Conservation (phyloP, 2,113 vertebrate genomes). For the Sceloporus tristichus region DNA sequence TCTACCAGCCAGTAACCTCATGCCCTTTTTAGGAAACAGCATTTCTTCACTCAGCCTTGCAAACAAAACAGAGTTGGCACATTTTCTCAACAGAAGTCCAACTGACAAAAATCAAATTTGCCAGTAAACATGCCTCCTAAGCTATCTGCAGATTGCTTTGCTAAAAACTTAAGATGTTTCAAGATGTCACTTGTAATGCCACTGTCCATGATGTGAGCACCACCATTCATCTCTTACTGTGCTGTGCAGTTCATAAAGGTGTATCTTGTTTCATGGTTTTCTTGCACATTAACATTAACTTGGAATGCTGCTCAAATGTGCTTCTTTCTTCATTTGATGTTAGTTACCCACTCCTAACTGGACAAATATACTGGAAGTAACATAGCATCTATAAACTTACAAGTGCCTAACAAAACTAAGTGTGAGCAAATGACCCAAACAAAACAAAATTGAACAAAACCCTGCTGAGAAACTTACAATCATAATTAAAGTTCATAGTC, state of each 20-base stretch:
- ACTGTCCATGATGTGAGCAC: neutral
- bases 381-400: neutral
- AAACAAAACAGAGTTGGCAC: slow-evolving; percentile 33
- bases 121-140: neutral
- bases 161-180: neutral
- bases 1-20: slow-evolving; percentile 20
- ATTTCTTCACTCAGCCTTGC: slow-evolving; percentile 18
- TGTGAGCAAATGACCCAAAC: neutral
- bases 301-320: neutral
- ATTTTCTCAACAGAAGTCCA: slow-evolving; percentile 44
- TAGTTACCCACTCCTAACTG: neutral
- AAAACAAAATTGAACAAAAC: neutral
- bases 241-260: neutral
- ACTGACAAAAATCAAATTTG: slow-evolving; percentile 32
- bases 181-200: neutral
- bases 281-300: neutral
- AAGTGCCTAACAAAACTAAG: neutral
- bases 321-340: neutral
- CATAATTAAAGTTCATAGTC: neutral
- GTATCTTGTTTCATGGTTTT: neutral
- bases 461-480: neutral
- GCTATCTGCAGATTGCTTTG: neutral
- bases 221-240: neutral
- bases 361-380: neutral
- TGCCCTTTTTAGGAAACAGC: slow-evolving; percentile 42